A percentile compares a stretch with the other conserved stretches of the same genome.
These are phyloP conservation scores for Ceyx erithaca DNA, from an alignment of 2,797 vertebrate genomes.

Conservation along the genomic window DNA sequence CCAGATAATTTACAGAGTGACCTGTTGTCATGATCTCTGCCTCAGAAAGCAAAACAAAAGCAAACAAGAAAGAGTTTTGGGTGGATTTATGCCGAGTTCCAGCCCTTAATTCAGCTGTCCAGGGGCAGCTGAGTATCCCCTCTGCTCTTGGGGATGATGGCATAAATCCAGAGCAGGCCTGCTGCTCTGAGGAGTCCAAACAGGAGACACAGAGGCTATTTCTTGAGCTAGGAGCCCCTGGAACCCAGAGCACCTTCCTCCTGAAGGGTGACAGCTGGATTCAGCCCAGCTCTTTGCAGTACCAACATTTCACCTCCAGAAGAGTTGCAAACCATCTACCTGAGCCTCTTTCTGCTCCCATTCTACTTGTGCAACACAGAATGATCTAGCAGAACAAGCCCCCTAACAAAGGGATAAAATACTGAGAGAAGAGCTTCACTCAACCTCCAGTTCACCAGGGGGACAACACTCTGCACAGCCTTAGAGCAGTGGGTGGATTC, in stretches of 20 bases:
- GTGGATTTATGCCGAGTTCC: conserved; percentile 46
- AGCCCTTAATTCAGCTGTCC: conserved; percentile 44
- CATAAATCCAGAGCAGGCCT: conserved; percentile 4
- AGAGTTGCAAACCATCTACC: background rate
- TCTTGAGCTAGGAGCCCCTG: background rate
- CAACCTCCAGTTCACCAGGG: background rate
- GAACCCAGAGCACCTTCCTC: background rate
- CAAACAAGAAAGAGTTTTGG: conserved; percentile 38
- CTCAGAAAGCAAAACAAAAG: conserved; percentile 56
- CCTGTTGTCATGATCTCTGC: conserved; percentile 4
- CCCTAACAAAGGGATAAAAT: background rate
- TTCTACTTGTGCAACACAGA: background rate
- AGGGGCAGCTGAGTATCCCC: background rate
- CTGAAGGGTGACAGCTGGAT: background rate
- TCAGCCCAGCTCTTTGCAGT: background rate
- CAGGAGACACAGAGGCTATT: background rate
- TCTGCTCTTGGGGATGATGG: background rate
- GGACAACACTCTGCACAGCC: background rate
- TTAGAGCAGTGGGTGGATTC: background rate
- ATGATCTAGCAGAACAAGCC: background rate
- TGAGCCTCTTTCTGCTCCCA: background rate
- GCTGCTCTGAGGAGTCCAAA: background rate
- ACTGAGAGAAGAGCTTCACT: background rate
- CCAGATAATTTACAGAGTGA: conserved; percentile 40
- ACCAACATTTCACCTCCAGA: background rate